These are phyloP conservation scores for Cyprinodon variegatus DNA, from an alignment of 2,113 vertebrate genomes.

Conservation along the genomic window DNA sequence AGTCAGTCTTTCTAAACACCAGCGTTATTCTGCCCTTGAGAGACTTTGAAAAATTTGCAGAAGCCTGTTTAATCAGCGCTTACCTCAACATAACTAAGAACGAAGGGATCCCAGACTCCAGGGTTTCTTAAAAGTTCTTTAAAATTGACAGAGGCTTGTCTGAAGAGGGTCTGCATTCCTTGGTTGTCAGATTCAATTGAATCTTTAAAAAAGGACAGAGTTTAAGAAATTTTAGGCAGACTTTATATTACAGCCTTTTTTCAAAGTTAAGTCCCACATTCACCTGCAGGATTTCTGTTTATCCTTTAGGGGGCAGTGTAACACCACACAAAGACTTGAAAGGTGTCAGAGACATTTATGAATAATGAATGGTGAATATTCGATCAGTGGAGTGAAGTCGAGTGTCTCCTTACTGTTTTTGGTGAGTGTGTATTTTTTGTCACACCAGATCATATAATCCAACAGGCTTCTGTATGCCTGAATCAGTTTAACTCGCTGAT, in stretches of 20 bases:
- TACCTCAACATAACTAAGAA: slow-evolving; percentile 89
- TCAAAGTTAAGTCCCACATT: neutral
- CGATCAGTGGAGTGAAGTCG: neutral
- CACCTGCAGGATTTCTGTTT: slow-evolving; percentile 1
- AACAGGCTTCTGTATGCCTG: slow-evolving; percentile 88
- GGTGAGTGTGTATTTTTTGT: slow-evolving; percentile 74
- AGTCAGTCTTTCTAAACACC: neutral
- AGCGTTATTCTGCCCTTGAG: neutral
- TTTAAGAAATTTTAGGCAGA: neutral
- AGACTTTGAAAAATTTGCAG: neutral
- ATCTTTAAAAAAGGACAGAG: slow-evolving; percentile 51
- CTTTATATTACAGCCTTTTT: neutral
- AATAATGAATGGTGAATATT: slow-evolving; percentile 39
- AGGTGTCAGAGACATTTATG: neutral
- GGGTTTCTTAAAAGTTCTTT: slow-evolving; percentile 83
- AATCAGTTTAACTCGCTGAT: slow-evolving; percentile 79
- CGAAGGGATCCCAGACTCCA: slow-evolving; percentile 93
- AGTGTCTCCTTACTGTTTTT: slow-evolving; percentile 73
- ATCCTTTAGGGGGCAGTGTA: slow-evolving; percentile 51
- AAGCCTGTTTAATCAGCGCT: slow-evolving; percentile 37
- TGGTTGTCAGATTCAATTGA: slow-evolving; percentile 61
- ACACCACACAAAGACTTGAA: slow-evolving; percentile 17
- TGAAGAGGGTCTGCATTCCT: slow-evolving; percentile 83
- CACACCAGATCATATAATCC: slow-evolving; percentile 85
- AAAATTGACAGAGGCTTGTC: slow-evolving; percentile 84